Evolutionary conservation across 2,113 vertebrate genomes (phyloP).

Genomic region (Pyxicephalus adspersus): DNA sequence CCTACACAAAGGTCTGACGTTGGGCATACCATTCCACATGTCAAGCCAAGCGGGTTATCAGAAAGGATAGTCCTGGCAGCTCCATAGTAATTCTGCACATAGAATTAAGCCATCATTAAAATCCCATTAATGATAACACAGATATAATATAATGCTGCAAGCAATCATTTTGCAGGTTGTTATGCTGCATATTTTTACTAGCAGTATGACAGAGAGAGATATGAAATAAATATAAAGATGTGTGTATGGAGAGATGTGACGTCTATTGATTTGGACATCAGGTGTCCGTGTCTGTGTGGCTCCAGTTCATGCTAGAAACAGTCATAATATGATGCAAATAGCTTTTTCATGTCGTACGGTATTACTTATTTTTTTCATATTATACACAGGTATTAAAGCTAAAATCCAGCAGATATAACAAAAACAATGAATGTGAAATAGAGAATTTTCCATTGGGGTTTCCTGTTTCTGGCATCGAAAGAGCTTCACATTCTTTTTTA

Average conservation of each 20-base stretch:
- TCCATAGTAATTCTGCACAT: conserved; percentile 87
- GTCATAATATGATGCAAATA: too few relatives aligned
- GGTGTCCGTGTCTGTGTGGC: not conserved
- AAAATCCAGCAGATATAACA: too few relatives aligned
- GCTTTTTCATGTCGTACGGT: too few relatives aligned
- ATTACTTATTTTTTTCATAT: too few relatives aligned
- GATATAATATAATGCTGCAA: conserved; percentile 31
- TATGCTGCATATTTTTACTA: conserved; percentile 10
- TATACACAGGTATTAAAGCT: too few relatives aligned
- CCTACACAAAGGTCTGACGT: conserved; percentile 91
- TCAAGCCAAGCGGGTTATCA: conserved; percentile 91
- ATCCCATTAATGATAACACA: conserved; percentile 12
- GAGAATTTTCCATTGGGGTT: too few relatives aligned
- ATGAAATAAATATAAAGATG: not conserved
- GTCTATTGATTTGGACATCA: not conserved
- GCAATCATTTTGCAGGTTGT: conserved; percentile 42
- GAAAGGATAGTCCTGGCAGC: conserved; percentile 87
- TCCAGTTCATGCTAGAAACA: too few relatives aligned
- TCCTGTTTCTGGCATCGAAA: too few relatives aligned
- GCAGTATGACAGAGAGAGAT: not conserved
- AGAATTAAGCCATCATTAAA: conserved; percentile 24
- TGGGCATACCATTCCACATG: conserved; percentile 93
- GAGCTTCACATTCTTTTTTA: too few relatives aligned
- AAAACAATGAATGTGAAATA: too few relatives aligned
- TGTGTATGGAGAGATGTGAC: not conserved